Evolutionary conservation across 2,797 vertebrate species (phyloP).

Genomic region (Parambassis ranga): DNA sequence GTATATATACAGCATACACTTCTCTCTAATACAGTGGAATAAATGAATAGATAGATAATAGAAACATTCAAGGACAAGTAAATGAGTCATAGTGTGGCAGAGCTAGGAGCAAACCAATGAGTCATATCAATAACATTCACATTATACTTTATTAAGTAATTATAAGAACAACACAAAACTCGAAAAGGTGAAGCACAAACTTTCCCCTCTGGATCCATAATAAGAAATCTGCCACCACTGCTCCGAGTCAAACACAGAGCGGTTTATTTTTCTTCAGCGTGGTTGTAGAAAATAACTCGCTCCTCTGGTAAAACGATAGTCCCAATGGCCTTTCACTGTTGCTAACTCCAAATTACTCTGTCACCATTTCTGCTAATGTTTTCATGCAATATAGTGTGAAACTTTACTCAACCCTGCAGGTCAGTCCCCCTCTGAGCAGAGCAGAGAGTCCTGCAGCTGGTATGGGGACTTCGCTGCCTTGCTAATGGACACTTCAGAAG

Average conservation of each 20-base stretch:
- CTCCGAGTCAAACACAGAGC: conserved; percentile 17
- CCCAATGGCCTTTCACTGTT: conserved; percentile 50
- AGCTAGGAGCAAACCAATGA: background rate
- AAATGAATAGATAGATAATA: background rate
- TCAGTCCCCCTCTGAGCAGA: conserved; percentile 31
- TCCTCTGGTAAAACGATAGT: conserved; percentile 59
- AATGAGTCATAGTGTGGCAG: too few species aligned
- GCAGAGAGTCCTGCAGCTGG: conserved; percentile 34
- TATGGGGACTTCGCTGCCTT: conserved; percentile 6
- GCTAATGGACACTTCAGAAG: conserved; percentile 12
- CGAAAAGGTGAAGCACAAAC: background rate
- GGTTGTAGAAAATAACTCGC: conserved; percentile 16
- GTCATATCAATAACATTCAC: background rate
- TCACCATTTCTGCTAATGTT: conserved; percentile 59
- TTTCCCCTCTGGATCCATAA: conserved; percentile 8
- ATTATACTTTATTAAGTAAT: conserved; percentile 5
- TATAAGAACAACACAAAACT: background rate
- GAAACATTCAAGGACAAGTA: too few species aligned
- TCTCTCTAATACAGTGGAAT: too few species aligned
- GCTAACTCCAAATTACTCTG: conserved; percentile 65
- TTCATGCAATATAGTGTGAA: conserved; percentile 48
- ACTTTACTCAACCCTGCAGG: conserved; percentile 47
- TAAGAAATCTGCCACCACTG: conserved; percentile 9
- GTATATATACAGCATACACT: too few species aligned
- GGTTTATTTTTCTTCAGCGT: conserved; percentile 39